These are phyloP conservation scores for Aphidius gifuensis DNA, from an alignment of 1,140 invertebrate genomes.

Conservation along the genomic window DNA sequence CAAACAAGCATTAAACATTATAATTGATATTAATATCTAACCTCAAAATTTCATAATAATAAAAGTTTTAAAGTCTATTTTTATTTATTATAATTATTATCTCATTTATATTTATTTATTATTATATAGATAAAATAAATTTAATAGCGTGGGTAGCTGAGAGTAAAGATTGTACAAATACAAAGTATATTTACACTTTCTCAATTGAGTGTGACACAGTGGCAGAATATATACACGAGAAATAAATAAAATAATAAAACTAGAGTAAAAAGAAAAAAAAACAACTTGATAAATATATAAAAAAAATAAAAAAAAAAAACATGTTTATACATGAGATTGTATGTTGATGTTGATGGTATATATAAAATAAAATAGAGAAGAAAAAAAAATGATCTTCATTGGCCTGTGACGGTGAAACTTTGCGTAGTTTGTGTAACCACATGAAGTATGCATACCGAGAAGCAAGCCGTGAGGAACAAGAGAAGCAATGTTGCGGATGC, in stretches of 20 bases:
- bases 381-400: constrained; percentile 3
- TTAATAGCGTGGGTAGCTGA: too few species aligned
- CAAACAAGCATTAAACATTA: too few species aligned
- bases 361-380: constrained; percentile 1
- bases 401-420: constrained; percentile 26
- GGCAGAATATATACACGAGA: too few species aligned
- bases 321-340: constrained; percentile 17
- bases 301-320: constrained; percentile 14
- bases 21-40: too few species aligned
- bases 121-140: too few species aligned
- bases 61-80: neutral
- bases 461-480: constrained; percentile 11
- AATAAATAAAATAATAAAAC: too few species aligned
- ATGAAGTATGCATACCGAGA: constrained; percentile 45
- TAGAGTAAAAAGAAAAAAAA: too few species aligned
- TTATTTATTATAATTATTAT: neutral
- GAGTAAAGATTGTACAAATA: too few species aligned
- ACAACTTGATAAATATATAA: neutral
- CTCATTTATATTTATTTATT: neutral
- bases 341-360: neutral
- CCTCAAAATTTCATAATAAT: too few species aligned
- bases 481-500: neutral
- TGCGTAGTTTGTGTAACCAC: constrained; percentile 28
- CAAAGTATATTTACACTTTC: too few species aligned
- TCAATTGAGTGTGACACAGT: too few species aligned